Base-by-base conservation (phyloP, 2,113 vertebrate genomes). In the Tor tambroides region DNA sequence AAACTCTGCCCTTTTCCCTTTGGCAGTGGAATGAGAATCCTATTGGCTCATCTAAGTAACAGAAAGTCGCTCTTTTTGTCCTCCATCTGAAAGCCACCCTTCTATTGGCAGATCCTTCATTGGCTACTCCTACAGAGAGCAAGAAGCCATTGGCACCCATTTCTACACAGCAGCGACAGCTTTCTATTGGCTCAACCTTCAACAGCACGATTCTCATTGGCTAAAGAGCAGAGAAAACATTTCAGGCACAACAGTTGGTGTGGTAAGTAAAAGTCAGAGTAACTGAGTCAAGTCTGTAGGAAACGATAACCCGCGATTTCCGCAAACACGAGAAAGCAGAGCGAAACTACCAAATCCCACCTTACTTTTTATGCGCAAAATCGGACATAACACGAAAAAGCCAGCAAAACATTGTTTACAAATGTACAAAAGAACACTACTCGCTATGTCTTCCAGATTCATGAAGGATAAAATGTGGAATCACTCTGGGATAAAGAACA, bases 141-240 rank as follows among this genome's bases (percentile, higher is more conserved):
- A 41, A 30, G 80, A 69, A 83, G 46, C 63, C 83, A 86, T 83
- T 84, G 79, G 80, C 86, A 86, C 80, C 86, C 74, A 78, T 67
- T 83, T 85, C 69, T 72, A 59, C 82, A 84, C 65, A 67, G 49
- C 15, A 84, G 74, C 32, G 41, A n/a, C 82, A 89, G 80, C 86
- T 82, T 87, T 80, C 78, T 38, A 77, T 80, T 88, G 59, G 69
- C 74, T 61, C 35, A 59, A 83, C 76, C 72, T 43, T 88, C 78
- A 63, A 77, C 46, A 82, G 71, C 59, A 86, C 3, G 35, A 76
- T 88, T 86, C 85, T 75, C 67, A 88, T 91, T 91, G 88, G 91
- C 90, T 87, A 86, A 71, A 74, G 51, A 89, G 71, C 86, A 71
- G 63, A 81, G 17, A 84, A 77, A 49, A 77, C 59, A 23, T 83